A percentile compares a stretch with the other conserved stretches of the same genome.
These are phyloP conservation scores for Nematopogon swammerdamellus DNA, from an alignment of 2,888 invertebrate species.

Conservation along the genomic window DNA sequence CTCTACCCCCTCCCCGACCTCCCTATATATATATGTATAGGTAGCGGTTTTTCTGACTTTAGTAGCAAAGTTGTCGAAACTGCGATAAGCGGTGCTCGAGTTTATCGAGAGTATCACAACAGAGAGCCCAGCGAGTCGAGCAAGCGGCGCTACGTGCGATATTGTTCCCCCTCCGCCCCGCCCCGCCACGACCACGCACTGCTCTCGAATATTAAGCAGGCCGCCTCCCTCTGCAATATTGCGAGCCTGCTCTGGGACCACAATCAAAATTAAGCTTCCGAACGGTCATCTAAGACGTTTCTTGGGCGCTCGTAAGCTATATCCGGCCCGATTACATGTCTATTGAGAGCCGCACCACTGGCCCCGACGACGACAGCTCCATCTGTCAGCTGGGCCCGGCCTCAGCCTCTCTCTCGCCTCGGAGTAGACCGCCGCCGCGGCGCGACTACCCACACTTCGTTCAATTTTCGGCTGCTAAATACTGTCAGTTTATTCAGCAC, in stretches of 20 bases:
- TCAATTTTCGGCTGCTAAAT: too few relatives aligned
- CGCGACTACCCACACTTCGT: too few relatives aligned
- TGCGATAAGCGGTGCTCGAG: background rate
- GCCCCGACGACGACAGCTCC: too few relatives aligned
- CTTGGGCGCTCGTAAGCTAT: background rate
- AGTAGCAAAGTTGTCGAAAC: background rate
- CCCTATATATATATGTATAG: too few relatives aligned
- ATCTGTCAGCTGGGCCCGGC: too few relatives aligned
- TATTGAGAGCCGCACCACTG: too few relatives aligned
- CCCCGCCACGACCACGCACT: too few relatives aligned
- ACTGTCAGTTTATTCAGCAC: too few relatives aligned
- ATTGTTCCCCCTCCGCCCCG: background rate
- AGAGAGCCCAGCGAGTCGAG: background rate
- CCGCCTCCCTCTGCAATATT: background rate
- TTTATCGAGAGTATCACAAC: background rate
- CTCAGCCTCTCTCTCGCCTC: too few relatives aligned
- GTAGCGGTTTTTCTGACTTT: too few relatives aligned
- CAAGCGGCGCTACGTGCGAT: background rate
- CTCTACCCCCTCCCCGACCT: too few relatives aligned
- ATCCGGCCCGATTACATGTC: background rate
- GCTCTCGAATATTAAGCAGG: background rate
- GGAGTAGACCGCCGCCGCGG: too few relatives aligned
- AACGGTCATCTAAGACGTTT: background rate
- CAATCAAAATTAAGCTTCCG: background rate
- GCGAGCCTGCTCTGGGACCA: background rate